phyloP scores from a whole-genome alignment of 2,113 vertebrate genomes.

The Sinocyclocheilus anophthalmus region DNA sequence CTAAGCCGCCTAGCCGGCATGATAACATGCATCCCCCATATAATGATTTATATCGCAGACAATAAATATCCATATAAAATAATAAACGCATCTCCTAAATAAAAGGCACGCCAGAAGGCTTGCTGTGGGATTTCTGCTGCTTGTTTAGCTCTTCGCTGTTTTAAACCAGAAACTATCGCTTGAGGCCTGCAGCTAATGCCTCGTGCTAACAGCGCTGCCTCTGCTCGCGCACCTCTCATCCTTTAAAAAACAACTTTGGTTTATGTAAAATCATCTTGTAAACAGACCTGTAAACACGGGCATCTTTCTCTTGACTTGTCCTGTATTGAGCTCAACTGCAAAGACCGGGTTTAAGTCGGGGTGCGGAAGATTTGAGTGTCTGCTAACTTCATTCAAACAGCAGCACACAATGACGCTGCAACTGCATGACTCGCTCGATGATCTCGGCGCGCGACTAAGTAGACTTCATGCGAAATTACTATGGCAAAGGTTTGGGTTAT shows the following conservation, averaged over 20 bases:
- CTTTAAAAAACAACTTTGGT: background rate
- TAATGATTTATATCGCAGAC: background rate
- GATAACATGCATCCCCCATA: background rate
- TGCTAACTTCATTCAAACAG: constrained; percentile 92
- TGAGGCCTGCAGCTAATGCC: constrained; percentile 58
- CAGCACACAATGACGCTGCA: constrained; percentile 90
- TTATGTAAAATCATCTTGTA: background rate
- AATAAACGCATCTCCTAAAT: background rate
- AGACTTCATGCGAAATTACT: background rate
- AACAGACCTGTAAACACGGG: constrained; percentile 83
- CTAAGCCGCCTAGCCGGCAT: background rate
- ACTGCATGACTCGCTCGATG: constrained; percentile 71
- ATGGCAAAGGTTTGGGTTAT: background rate
- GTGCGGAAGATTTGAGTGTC: constrained; percentile 54
- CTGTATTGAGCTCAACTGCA: constrained; percentile 31
- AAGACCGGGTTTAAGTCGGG: constrained; percentile 52
- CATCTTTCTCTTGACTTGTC: constrained; percentile 69
- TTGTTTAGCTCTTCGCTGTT: background rate
- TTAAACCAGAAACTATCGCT: background rate
- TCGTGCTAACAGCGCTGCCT: constrained; percentile 47
- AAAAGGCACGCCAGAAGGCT: background rate
- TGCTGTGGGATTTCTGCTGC: background rate
- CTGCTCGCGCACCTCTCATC: constrained; percentile 54
- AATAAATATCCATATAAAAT: background rate
- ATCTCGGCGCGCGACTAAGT: constrained; percentile 61